Percentiles rank a stretch among this genome's conserved stretches.
phyloP scores from a whole-genome alignment of 2,797 vertebrate species.

The Phrynocephalus forsythii region DNA sequence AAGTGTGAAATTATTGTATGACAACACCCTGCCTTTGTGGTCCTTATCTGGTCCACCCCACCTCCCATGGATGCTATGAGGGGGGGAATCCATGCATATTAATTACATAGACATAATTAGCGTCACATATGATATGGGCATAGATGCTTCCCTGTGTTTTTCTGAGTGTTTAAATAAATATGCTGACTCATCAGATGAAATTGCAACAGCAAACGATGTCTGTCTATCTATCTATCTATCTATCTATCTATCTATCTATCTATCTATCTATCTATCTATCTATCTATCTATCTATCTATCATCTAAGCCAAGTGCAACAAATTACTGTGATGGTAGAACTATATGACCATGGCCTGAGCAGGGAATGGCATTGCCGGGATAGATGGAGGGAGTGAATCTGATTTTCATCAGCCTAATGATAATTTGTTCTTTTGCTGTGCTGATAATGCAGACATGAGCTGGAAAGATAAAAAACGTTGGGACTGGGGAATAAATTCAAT shows the following conservation, averaged over 20 bases:
- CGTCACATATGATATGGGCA: background rate
- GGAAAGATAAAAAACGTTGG: constrained; percentile 48
- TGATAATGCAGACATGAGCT: constrained; percentile 47
- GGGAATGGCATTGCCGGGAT: constrained; percentile 46
- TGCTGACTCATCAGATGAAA: constrained; percentile 39
- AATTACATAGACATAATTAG: background rate
- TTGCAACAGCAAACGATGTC: constrained; percentile 42
- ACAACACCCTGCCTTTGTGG: background rate
- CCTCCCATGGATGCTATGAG: background rate
- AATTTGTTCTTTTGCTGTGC: constrained; percentile 57
- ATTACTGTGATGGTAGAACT: constrained; percentile 66
- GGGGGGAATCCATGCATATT: background rate
- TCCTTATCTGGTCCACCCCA: background rate
- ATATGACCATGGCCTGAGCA: constrained; percentile 50
- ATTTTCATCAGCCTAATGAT: constrained; percentile 56
- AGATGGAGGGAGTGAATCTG: constrained; percentile 60
- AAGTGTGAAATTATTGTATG: background rate
- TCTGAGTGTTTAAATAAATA: background rate
- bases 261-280: too few relatives aligned
- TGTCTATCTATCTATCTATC: background rate
- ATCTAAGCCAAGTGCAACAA: constrained; percentile 62
- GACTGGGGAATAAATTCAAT: constrained; percentile 57
- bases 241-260: too few relatives aligned
- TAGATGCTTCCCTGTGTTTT: background rate
- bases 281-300: constrained; percentile 25